A percentile compares a stretch with the other conserved stretches of the same genome.
Evolutionary conservation across 2,888 invertebrate species (phyloP).

Genomic region (Tetramorium bicarinatum): DNA sequence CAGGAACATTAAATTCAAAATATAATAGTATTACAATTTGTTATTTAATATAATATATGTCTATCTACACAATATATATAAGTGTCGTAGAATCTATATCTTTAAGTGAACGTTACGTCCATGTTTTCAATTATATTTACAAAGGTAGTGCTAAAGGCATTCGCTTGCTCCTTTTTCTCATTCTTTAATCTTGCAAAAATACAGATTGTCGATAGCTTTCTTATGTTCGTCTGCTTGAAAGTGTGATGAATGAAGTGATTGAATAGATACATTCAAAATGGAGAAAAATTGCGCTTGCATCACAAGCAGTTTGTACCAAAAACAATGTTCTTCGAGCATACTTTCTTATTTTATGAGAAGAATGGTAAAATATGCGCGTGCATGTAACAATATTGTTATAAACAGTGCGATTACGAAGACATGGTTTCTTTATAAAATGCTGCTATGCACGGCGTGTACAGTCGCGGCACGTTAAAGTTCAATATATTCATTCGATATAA

Average conservation of each 20-base stretch:
- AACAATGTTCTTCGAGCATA: slow-evolving; percentile 4
- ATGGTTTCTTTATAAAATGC: slow-evolving; percentile 30
- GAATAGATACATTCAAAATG: slow-evolving; percentile 22
- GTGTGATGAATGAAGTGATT: slow-evolving; percentile 36
- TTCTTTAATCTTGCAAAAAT: slow-evolving; percentile 65
- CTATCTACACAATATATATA: slow-evolving; percentile 72
- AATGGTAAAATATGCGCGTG: slow-evolving; percentile 15
- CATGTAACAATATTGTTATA: slow-evolving; percentile 28
- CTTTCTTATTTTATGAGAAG: slow-evolving; percentile 24
- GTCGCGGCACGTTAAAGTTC: slow-evolving; percentile 7
- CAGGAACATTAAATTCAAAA: slow-evolving; percentile 84
- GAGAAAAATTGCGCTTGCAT: slow-evolving; percentile 3
- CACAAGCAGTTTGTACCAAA: background rate
- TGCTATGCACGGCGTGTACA: background rate
- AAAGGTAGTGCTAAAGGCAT: slow-evolving; percentile 61
- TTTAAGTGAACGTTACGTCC: slow-evolving; percentile 65
- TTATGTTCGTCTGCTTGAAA: slow-evolving; percentile 62
- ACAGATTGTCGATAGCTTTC: slow-evolving; percentile 79
- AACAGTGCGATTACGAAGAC: slow-evolving; percentile 24
- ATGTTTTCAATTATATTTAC: slow-evolving; percentile 77
- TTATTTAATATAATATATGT: slow-evolving; percentile 67
- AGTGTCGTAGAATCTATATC: slow-evolving; percentile 44
- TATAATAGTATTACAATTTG: slow-evolving; percentile 74
- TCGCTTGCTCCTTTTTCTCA: slow-evolving; percentile 27
- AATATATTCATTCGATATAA: slow-evolving; percentile 26